Percentiles rank a stretch among this genome's conserved stretches.
phyloP scores from a whole-genome alignment of 35 echinoderm and acorn worm genomes.

The Ophiothrix spiculata region DNA sequence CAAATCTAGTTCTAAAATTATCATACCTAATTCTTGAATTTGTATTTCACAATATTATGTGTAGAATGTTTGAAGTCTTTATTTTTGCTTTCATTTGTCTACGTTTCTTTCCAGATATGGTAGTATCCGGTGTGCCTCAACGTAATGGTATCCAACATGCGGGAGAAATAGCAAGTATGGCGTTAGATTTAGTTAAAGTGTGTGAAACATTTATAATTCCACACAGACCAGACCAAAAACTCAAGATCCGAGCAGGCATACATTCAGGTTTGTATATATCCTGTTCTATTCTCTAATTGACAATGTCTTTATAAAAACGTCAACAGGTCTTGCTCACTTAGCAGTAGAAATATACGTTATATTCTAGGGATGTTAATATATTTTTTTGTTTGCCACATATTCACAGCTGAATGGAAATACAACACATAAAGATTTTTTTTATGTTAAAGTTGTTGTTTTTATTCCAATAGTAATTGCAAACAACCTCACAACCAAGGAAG shows the following conservation, averaged over 20 bases:
- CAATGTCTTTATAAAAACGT: neutral
- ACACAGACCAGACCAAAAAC: constrained; percentile 77
- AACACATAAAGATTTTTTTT: neutral
- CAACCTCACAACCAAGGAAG: too few relatives aligned
- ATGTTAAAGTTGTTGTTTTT: neutral
- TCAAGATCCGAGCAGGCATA: constrained; percentile 94
- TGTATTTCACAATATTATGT: neutral
- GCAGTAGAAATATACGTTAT: neutral
- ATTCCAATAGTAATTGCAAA: too few relatives aligned
- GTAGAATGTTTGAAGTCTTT: constrained; percentile 4
- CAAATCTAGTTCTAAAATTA: too few relatives aligned
- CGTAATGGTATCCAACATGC: constrained; percentile 81
- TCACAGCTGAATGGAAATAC: neutral
- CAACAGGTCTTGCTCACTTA: neutral
- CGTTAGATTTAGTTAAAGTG: constrained; percentile 90
- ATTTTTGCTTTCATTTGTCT: too few relatives aligned
- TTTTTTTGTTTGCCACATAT: neutral
- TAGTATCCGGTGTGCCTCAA: constrained; percentile 90
- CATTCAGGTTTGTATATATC: too few relatives aligned
- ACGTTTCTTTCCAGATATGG: constrained; percentile 75
- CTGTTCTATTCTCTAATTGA: neutral
- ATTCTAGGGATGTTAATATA: neutral
- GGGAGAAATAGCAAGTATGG: constrained; percentile 95
- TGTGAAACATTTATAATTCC: constrained; percentile 97
- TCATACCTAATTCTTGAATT: neutral